A percentile compares a stretch with the other conserved stretches of the same genome.
Conservation (phyloP, 2,797 vertebrate genomes). For the Microctenopoma lineatum region DNA sequence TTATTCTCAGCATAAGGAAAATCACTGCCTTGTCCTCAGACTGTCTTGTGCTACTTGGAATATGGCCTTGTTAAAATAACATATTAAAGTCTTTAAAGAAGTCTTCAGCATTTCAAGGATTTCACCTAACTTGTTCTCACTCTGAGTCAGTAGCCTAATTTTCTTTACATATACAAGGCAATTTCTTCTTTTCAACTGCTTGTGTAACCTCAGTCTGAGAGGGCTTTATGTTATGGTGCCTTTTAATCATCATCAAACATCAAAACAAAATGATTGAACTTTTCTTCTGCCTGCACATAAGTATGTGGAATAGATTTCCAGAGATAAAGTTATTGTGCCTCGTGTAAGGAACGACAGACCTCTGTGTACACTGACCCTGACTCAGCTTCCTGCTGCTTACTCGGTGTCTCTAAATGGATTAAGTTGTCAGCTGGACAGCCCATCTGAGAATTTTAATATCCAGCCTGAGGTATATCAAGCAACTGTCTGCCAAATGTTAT, state of each 20-base stretch:
- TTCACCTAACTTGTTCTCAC: slow-evolving; percentile 36
- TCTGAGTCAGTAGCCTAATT: slow-evolving; percentile 3
- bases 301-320: slow-evolving; percentile 53
- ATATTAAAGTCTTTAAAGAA: slow-evolving; percentile 65
- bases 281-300: slow-evolving; percentile 32
- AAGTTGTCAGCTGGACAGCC: slow-evolving; percentile 80
- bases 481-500: slow-evolving; percentile 73
- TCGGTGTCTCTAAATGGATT: slow-evolving; percentile 81
- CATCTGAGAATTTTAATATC: slow-evolving; percentile 82
- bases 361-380: slow-evolving; percentile 69
- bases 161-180: neutral
- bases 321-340: slow-evolving; percentile 67
- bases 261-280: slow-evolving; percentile 34
- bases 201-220: slow-evolving; percentile 8
- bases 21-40: slow-evolving; percentile 22
- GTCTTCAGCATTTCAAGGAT: slow-evolving; percentile 42
- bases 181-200: slow-evolving; percentile 18
- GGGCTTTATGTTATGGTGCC: slow-evolving; percentile 19
- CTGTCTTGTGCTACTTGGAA: slow-evolving; percentile 49
- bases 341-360: slow-evolving; percentile 67
- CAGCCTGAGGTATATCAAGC: slow-evolving; percentile 79
- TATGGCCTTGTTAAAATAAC: slow-evolving; percentile 71
- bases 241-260: slow-evolving; percentile 46
- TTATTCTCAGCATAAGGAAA: neutral
- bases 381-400: slow-evolving; percentile 74